Conservation (phyloP, 2,113 vertebrate genomes). For the Edolisoma coerulescens region DNA sequence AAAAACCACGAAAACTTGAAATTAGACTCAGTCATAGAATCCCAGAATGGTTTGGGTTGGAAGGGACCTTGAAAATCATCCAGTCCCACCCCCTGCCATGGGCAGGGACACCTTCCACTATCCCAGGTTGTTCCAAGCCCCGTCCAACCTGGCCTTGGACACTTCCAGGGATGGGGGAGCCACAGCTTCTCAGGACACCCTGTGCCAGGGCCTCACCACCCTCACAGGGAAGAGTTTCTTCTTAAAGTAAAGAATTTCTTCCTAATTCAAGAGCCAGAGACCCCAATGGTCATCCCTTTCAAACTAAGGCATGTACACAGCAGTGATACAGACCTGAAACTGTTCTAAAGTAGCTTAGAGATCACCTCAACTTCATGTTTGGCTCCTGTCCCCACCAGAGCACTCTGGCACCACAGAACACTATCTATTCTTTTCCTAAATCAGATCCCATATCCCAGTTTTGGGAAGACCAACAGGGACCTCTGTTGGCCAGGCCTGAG, state of each 20-base stretch:
- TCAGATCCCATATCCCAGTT: neutral
- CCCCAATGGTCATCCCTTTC: neutral
- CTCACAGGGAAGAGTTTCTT: neutral
- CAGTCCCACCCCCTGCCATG: fast-evolving
- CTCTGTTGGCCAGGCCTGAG: neutral
- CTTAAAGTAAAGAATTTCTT: neutral
- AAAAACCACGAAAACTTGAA: neutral
- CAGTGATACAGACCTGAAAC: neutral
- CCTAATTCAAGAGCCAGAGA: neutral
- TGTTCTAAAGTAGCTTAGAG: neutral
- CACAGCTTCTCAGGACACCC: neutral
- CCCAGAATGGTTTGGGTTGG: neutral
- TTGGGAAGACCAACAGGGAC: neutral
- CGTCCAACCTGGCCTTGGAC: fast-evolving
- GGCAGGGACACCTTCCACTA: neutral
- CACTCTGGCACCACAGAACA: neutral
- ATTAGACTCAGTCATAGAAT: neutral
- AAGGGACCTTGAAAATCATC: neutral
- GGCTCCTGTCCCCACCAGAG: neutral
- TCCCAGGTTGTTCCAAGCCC: neutral
- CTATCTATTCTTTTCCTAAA: neutral
- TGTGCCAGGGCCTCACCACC: neutral
- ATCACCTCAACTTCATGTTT: neutral
- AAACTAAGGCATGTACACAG: neutral
- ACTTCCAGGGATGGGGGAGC: neutral